These are phyloP conservation scores for Crocidura indochinensis DNA, from an alignment of 2,797 vertebrate species.

Conservation along the genomic window DNA sequence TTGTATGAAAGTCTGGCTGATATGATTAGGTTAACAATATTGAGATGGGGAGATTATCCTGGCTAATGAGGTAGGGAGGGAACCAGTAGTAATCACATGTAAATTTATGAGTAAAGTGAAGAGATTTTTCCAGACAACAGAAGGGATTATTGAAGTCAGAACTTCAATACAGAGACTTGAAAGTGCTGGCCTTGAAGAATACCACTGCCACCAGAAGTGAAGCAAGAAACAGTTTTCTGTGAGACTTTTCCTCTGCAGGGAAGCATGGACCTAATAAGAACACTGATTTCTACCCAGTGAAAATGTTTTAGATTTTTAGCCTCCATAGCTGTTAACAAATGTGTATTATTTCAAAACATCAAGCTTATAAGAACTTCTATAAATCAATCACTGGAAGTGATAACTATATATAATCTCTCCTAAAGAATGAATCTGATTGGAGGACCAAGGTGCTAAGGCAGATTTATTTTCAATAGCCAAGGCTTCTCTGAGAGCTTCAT, in stretches of 20 bases:
- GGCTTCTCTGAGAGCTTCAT: neutral
- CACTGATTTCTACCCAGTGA: neutral
- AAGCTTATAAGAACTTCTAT: neutral
- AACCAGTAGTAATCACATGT: neutral
- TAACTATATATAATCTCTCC: neutral
- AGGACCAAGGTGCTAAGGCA: neutral
- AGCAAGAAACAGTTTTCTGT: neutral
- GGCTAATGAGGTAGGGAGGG: neutral
- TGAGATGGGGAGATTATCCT: neutral
- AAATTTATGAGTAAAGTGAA: neutral
- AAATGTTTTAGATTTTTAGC: neutral
- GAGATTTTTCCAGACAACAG: neutral
- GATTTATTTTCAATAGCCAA: neutral
- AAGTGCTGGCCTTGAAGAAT: neutral
- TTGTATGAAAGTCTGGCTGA: conserved; percentile 10
- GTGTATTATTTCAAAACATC: neutral
- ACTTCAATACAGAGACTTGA: neutral
- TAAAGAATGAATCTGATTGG: neutral
- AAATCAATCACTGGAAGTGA: neutral
- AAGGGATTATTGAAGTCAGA: neutral
- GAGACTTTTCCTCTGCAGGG: neutral
- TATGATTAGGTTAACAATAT: conserved; percentile 15
- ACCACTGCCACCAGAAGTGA: neutral
- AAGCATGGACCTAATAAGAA: no score
- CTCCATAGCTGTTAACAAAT: neutral